These are phyloP conservation scores for Liolophura sinensis DNA, from an alignment of 1,140 invertebrate genomes.

Conservation along the genomic window DNA sequence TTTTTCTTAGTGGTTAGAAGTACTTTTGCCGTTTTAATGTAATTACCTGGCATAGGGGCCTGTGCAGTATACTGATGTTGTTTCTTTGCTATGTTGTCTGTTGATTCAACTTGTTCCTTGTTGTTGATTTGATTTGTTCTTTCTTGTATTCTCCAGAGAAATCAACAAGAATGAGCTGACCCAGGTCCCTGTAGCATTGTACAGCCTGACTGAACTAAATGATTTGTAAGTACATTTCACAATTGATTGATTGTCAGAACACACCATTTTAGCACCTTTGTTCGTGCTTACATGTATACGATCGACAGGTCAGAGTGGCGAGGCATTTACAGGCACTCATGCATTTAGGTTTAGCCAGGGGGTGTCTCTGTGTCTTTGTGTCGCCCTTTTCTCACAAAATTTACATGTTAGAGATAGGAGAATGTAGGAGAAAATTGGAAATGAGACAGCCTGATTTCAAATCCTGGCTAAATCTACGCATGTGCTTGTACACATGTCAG, in stretches of 20 bases:
- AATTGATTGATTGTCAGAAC: neutral
- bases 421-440: too few species aligned
- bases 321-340: neutral
- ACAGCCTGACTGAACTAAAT: constrained; percentile 22
- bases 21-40: constrained; percentile 3
- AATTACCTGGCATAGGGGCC: too few species aligned
- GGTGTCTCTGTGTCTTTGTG: neutral
- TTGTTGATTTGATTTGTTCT: neutral
- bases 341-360: neutral
- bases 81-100: neutral
- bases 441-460: too few species aligned
- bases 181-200: constrained; percentile 7
- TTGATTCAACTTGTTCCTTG: neutral
- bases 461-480: too few species aligned
- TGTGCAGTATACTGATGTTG: neutral
- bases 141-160: constrained; percentile 13
- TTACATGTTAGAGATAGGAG: too few species aligned
- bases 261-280: neutral
- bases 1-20: constrained; percentile 1
- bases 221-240: constrained; percentile 29
- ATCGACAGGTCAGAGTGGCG: constrained; percentile 3
- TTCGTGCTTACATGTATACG: neutral
- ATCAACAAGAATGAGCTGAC: constrained; percentile 15
- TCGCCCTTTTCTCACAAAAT: too few species aligned
- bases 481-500: too few species aligned